Conservation (phyloP, 2,797 vertebrate species). For the Staurois parvus region DNA sequence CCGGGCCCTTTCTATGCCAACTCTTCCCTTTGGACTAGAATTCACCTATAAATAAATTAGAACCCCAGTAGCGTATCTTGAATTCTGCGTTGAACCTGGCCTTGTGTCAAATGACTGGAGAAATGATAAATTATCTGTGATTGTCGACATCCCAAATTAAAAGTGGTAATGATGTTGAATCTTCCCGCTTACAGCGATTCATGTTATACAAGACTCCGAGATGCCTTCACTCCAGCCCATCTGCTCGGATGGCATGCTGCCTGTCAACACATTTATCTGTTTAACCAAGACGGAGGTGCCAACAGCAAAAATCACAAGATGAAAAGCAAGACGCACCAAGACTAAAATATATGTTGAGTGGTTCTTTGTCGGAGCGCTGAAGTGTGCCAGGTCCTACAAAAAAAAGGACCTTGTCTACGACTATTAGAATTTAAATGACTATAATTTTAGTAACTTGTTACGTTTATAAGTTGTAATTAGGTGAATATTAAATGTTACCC, state of each 20-base stretch:
- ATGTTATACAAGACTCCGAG: constrained; percentile 64
- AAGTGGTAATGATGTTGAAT: constrained; percentile 52
- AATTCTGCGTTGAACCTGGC: constrained; percentile 21
- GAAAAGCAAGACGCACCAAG: constrained; percentile 28
- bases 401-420: not conserved
- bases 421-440: no score
- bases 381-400: constrained; percentile 22
- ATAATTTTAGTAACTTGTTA: no score
- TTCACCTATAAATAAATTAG: no score
- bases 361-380: constrained; percentile 25
- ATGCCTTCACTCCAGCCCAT: constrained; percentile 66
- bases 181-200: constrained; percentile 52
- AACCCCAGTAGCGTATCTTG: not conserved
- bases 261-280: constrained; percentile 69
- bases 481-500: no score
- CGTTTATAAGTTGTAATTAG: no score
- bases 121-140: constrained; percentile 47
- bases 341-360: constrained; percentile 4
- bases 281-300: constrained; percentile 52
- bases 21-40: no score
- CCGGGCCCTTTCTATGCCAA: no score
- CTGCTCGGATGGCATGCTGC: constrained; percentile 66
- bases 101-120: constrained; percentile 15
- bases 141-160: constrained; percentile 49
- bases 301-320: constrained; percentile 34